Conservation (phyloP, 2,113 vertebrate genomes). For the Dendrocopos noguchii region DNA sequence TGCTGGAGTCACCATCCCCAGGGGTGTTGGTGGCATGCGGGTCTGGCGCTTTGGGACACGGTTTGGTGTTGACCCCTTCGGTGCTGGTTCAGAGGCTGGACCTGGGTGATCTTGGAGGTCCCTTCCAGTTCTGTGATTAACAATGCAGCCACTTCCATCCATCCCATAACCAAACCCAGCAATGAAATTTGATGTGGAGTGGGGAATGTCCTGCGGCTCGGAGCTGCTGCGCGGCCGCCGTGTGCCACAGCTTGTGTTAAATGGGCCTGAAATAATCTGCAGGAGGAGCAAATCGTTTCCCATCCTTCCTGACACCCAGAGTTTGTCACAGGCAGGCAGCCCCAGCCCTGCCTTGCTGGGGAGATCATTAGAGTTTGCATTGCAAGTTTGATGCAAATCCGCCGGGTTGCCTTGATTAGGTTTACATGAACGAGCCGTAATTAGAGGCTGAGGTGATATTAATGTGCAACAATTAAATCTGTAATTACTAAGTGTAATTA, state of each 20-base stretch:
- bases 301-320: conserved; percentile 80
- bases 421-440: conserved; percentile 72
- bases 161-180: conserved; percentile 71
- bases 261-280: conserved; percentile 90
- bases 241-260: conserved; percentile 91
- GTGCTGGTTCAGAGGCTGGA: too few relatives aligned
- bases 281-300: conserved; percentile 80
- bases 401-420: conserved; percentile 77
- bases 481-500: conserved; percentile 73
- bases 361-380: conserved; percentile 75
- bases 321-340: conserved; percentile 80
- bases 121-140: not conserved
- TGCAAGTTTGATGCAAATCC: conserved; percentile 79
- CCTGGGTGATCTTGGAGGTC: too few relatives aligned
- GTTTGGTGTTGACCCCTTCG: too few relatives aligned
- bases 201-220: conserved; percentile 59
- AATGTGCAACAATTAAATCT: conserved; percentile 70
- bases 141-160: conserved; percentile 38
- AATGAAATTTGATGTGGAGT: conserved; percentile 74
- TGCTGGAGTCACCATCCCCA: too few relatives aligned
- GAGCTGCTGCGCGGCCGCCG: conserved; percentile 69
- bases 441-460: conserved; percentile 71
- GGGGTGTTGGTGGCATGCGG: too few relatives aligned
- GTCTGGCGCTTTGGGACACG: too few relatives aligned
- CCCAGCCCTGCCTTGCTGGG: conserved; percentile 79